Base-by-base conservation (phyloP, 2,113 vertebrate genomes). In the Anguilla japonica region DNA sequence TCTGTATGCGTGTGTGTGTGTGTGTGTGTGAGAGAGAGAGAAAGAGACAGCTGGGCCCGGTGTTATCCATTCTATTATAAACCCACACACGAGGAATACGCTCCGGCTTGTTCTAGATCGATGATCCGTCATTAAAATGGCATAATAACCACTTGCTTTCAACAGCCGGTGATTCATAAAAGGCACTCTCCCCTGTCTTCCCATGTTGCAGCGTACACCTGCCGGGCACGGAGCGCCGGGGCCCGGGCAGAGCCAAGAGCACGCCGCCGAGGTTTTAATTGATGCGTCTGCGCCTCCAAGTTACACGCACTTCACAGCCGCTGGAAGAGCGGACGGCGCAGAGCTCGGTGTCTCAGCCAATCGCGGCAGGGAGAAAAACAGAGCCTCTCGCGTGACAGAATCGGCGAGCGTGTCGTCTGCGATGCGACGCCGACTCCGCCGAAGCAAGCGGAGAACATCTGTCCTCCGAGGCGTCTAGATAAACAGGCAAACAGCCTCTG, bases 91-190 rank as follows among this genome's bases (percentile, higher is more conserved):
- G 39, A 81, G 79, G 71, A 75, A 75, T 75, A 34, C 41, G 18
- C 60, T 67, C 20, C 18, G 60, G 60, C 50, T 67, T 67, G 60
- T 67, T 22, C 18, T 67, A 67, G 60, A 67, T 67, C 60, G 60
- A 67, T 67, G 60, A 67, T 67, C 26, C 41, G 22, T 81, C 79
- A 81, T 41, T 46, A 81, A 41, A 81, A 75, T 75, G 71, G 71
- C 71, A n/a, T 75, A 75, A 75, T 75, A n/a, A 29, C 71, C 26
- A 34, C n/a, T 29, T 13, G 11, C n/a, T 75, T 34, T 29, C 9
- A 75, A 75, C n/a, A 26, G 71, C 26, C 26, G n/a, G 71, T 34
- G 26, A 75, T 75, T 34, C 34, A 75, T 75, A 75, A 67, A 75
- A 75, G 4, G 26, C 26, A 13, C n/a, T 53, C 50, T 53, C n/a